Conservation (phyloP, 2,888 invertebrate species). For the Drosophila ezoana region DNA sequence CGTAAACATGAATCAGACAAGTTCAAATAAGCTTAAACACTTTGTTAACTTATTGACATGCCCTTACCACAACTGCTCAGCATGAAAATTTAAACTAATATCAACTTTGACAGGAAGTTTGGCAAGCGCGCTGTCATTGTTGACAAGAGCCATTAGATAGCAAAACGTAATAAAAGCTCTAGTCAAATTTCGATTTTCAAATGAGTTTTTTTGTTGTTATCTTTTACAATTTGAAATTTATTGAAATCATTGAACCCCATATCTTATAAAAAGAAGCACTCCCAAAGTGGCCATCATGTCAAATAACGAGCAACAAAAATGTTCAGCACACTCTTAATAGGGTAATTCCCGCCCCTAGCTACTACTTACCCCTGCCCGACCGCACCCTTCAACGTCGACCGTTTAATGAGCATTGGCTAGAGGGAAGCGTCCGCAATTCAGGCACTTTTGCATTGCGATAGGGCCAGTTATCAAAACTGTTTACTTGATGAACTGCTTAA, state of each 20-base stretch:
- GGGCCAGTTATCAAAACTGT: conserved; percentile 37
- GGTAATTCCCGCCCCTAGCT: conserved; percentile 12
- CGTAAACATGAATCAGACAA: no score
- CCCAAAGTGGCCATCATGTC: conserved; percentile 30
- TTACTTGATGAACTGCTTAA: conserved; percentile 36
- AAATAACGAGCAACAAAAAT: conserved; percentile 38
- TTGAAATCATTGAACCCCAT: background rate
- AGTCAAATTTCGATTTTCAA: background rate
- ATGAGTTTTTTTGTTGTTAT: background rate
- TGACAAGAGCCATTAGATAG: background rate
- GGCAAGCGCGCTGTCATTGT: background rate
- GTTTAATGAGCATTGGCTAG: conserved; percentile 1
- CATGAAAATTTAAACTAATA: background rate
- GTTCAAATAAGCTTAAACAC: no score
- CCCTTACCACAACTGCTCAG: background rate
- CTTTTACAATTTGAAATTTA: background rate
- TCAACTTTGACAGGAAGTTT: background rate
- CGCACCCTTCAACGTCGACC: background rate
- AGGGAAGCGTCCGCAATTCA: conserved; percentile 20
- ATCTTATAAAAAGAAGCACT: conserved; percentile 23
- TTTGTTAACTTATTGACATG: background rate
- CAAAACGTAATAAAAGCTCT: background rate
- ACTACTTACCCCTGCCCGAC: background rate
- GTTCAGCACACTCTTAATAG: conserved; percentile 35
- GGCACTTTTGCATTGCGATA: conserved; percentile 28